Evolutionary conservation across 2,113 vertebrate genomes (phyloP).

Genomic region (Aleadryas rufinucha): DNA sequence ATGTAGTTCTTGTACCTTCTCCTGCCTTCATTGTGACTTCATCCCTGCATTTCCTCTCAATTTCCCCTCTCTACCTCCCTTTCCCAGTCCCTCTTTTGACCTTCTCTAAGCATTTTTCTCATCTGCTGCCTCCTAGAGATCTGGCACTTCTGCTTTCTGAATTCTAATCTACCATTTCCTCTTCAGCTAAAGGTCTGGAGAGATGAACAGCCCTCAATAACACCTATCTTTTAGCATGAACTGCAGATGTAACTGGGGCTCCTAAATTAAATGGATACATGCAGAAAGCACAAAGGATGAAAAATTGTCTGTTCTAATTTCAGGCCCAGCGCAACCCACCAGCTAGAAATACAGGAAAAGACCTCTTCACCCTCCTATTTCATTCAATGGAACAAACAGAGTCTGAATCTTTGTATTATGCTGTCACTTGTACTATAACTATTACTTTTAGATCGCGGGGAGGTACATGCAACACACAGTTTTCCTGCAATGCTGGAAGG

Average conservation of each 20-base stretch:
- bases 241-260: not conserved
- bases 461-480: not conserved
- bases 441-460: not conserved
- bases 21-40: not conserved
- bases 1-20: not conserved
- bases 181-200: not conserved
- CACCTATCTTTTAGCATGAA: not conserved
- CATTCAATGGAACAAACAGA: not conserved
- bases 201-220: not conserved
- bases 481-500: not conserved
- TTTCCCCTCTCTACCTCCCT: not conserved
- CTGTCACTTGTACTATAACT: not conserved
- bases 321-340: not conserved
- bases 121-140: not conserved
- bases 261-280: conserved; percentile 18
- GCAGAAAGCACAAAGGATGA: not conserved
- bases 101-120: not conserved
- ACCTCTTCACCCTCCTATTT: conserved; percentile 8
- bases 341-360: not conserved
- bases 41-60: not conserved
- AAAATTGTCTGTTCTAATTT: conserved; percentile 4
- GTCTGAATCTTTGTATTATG: not conserved
- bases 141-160: not conserved
- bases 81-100: not conserved
- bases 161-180: not conserved